These are phyloP conservation scores for Ptilonorhynchus violaceus DNA, from an alignment of 2,113 vertebrate genomes.

Conservation along the genomic window DNA sequence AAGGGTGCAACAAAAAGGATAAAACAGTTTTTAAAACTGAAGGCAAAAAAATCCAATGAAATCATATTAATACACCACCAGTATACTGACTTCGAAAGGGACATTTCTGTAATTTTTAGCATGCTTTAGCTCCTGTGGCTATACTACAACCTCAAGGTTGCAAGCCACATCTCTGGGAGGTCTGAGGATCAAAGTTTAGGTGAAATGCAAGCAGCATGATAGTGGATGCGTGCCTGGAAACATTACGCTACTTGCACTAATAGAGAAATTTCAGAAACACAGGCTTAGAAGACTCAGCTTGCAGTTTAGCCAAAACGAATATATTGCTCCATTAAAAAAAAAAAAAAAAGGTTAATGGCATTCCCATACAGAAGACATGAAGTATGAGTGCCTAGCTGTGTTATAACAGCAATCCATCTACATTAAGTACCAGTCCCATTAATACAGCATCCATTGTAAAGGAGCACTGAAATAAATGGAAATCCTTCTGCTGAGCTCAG, in stretches of 20 bases:
- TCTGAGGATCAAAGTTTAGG: not conserved
- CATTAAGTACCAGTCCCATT: not conserved
- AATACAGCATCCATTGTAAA: accelerated
- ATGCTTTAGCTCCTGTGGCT: not conserved
- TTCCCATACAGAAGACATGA: not conserved
- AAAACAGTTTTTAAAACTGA: not conserved
- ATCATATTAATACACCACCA: not conserved
- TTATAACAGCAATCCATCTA: not conserved
- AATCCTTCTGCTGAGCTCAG: not conserved
- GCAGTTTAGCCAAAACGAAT: not conserved
- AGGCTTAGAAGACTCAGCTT: not conserved
- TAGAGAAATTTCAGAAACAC: not conserved
- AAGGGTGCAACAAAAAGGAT: not conserved
- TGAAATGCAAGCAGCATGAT: not conserved
- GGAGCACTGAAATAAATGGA: not conserved
- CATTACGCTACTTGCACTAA: not conserved
- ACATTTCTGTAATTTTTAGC: not conserved
- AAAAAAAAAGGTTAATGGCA: not conserved
- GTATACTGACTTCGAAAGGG: not conserved
- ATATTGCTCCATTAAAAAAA: not conserved
- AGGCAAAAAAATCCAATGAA: not conserved
- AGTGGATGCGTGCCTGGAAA: not conserved
- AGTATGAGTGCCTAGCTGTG: not conserved
- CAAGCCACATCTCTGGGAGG: not conserved
- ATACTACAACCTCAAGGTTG: not conserved